Percentiles rank a stretch among this genome's conserved stretches.
These are phyloP conservation scores for Listrodromus nycthemerus DNA, from an alignment of 2,888 invertebrate species.

Conservation along the genomic window DNA sequence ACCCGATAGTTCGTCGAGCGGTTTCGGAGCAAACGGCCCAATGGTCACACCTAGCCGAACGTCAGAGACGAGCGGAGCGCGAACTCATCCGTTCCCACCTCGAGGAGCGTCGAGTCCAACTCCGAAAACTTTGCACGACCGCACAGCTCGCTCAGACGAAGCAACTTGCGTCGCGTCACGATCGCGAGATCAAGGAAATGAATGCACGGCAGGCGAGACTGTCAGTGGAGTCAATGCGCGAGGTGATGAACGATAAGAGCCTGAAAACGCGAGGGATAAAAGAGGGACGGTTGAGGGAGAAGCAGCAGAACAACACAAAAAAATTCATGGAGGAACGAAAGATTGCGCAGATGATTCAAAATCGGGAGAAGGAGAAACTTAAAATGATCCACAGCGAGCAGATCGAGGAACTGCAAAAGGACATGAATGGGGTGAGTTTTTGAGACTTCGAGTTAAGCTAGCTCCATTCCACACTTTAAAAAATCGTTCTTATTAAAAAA, in stretches of 20 bases:
- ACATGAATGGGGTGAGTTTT: slow-evolving; percentile 93
- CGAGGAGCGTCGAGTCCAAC: slow-evolving; percentile 91
- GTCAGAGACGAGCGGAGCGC: slow-evolving; percentile 93
- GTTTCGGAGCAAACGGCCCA: slow-evolving; percentile 97
- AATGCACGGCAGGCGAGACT: slow-evolving; percentile 97
- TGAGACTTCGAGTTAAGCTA: too few species aligned
- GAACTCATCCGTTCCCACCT: slow-evolving; percentile 92
- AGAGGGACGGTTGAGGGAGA: slow-evolving; percentile 96
- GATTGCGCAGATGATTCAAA: slow-evolving; percentile 94
- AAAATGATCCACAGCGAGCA: slow-evolving; percentile 97
- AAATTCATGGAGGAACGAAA: slow-evolving; percentile 98
- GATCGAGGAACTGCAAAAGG: slow-evolving; percentile 94
- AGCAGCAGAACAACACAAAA: slow-evolving; percentile 99
- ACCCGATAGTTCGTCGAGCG: slow-evolving; percentile 91
- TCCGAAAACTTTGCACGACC: slow-evolving; percentile 92
- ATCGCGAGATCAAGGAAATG: slow-evolving; percentile 97
- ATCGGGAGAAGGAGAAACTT: slow-evolving; percentile 95
- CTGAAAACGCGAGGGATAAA: slow-evolving; percentile 98
- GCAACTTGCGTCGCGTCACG: slow-evolving; percentile 95
- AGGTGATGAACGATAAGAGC: slow-evolving; percentile 97
- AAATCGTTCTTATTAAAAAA: too few species aligned
- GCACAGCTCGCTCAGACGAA: slow-evolving; percentile 95
- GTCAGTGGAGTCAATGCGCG: slow-evolving; percentile 98
- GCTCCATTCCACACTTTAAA: too few species aligned
- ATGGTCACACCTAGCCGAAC: slow-evolving; percentile 96